phyloP scores from a whole-genome alignment of 2,797 vertebrate genomes.

The Malacoraja senta region DNA sequence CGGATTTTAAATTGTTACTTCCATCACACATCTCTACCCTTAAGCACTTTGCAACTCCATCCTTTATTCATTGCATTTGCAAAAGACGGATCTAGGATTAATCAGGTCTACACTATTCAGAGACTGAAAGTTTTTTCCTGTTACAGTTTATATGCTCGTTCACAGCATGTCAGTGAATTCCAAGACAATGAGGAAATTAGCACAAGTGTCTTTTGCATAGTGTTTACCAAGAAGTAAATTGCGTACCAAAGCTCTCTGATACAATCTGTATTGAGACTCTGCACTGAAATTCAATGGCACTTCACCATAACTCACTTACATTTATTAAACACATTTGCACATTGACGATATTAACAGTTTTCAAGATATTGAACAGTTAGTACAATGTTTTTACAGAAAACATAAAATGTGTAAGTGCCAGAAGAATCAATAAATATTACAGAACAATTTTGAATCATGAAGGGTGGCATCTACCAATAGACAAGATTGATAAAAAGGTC shows the following conservation, averaged over 20 bases:
- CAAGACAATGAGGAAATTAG: slow-evolving; percentile 18
- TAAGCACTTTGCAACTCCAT: background rate
- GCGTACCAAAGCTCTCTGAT: background rate
- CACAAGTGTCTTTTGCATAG: background rate
- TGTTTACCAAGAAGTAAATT: background rate
- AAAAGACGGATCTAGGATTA: background rate
- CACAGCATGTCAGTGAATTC: background rate
- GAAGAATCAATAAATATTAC: background rate
- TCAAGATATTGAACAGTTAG: background rate
- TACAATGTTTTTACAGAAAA: background rate
- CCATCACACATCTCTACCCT: background rate
- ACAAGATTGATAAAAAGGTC: background rate
- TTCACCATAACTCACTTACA: background rate
- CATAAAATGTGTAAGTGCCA: background rate
- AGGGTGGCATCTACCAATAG: background rate
- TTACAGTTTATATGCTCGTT: background rate
- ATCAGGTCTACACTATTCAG: background rate
- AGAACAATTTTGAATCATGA: background rate
- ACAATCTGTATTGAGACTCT: background rate
- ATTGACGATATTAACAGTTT: background rate
- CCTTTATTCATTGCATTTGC: background rate
- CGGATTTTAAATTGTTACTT: background rate
- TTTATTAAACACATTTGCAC: background rate
- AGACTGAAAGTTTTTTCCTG: background rate
- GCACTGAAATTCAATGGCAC: background rate